Conservation (phyloP, 1,140 invertebrate species). For the Tetragonula clypearis region DNA sequence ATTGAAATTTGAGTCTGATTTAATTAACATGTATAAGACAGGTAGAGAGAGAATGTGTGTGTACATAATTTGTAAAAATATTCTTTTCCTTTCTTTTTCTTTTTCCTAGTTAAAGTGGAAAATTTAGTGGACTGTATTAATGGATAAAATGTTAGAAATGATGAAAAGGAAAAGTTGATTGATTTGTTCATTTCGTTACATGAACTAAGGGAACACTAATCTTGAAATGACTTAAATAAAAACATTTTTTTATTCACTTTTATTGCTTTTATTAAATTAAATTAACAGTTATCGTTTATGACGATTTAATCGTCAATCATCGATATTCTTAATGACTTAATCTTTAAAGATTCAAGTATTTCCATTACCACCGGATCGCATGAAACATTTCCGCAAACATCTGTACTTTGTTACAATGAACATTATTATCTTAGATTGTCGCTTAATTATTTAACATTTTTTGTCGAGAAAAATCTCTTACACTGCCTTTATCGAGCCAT, state of each 20-base stretch:
- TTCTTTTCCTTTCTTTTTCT: slow-evolving; percentile 17
- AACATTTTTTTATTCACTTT: neutral
- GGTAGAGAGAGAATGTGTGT: slow-evolving; percentile 32
- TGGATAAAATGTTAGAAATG: neutral
- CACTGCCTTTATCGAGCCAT: slow-evolving; percentile 65
- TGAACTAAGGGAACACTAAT: neutral
- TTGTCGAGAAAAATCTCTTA: slow-evolving; percentile 50
- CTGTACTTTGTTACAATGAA: slow-evolving; percentile 7
- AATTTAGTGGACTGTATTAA: neutral
- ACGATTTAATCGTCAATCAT: neutral
- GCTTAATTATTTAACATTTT: slow-evolving; percentile 32
- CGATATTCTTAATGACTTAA: neutral
- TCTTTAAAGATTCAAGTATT: neutral
- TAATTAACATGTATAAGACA: slow-evolving; percentile 51
- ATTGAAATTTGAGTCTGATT: slow-evolving; percentile 60
- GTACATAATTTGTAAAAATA: slow-evolving; percentile 36
- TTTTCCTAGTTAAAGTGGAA: neutral
- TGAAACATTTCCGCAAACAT: neutral
- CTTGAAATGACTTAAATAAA: neutral
- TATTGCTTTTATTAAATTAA: neutral
- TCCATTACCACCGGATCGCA: neutral
- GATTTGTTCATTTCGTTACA: neutral
- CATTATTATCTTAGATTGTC: neutral
- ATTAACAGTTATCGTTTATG: neutral
- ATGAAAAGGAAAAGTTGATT: neutral